Base-by-base conservation (phyloP, 2,113 vertebrate genomes). In the Phasianus colchicus region DNA sequence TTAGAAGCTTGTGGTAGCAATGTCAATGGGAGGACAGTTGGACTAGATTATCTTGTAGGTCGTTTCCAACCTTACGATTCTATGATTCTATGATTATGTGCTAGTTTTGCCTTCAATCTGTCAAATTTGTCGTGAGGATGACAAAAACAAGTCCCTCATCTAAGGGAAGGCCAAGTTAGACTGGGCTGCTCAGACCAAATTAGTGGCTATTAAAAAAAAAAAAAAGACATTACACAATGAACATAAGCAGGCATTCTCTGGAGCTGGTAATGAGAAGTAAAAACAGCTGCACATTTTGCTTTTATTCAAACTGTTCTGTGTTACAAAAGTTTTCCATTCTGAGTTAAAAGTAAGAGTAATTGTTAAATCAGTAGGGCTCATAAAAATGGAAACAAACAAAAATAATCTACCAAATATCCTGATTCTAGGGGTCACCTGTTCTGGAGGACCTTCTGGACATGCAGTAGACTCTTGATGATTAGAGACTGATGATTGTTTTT, bases 21-120 rank as follows among this genome's bases (percentile, higher is more conserved):
- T 11, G 38, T 38, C 38, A 38, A 11, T 38, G 38, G 38, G 38
- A 38, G 10, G 38, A 38, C 10, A 9, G 38, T 38, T 38, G 38
- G 38, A 38, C 38, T 38, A 38, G 38, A 38, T 38, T 38, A 38
- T 38, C 38, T 38, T 38, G 38, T 38, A 38, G 38, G 38, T 38
- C 38, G 10, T 38, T 38, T 38, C 38, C 38, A 38, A 38, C 38
- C 38, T 38, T 38, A 38, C 10, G 38, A 38, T 38, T 38, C 38
- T 38, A 38, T 38, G 38, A 38, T 38, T 10, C 38, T 38, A 38
- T 11, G 38, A 2, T 71, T 65, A 6, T 6, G 13, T 0, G 0
- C 4, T 40, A 34, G 16, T 57, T 29, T 60, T 58, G 21, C 30
- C 6, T 38, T 58, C 38, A 34, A n/a, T 66, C 89, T 76, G 36